Evolutionary conservation across 1,140 invertebrate genomes (phyloP).

Genomic region (Plectrocnemia conspersa): DNA sequence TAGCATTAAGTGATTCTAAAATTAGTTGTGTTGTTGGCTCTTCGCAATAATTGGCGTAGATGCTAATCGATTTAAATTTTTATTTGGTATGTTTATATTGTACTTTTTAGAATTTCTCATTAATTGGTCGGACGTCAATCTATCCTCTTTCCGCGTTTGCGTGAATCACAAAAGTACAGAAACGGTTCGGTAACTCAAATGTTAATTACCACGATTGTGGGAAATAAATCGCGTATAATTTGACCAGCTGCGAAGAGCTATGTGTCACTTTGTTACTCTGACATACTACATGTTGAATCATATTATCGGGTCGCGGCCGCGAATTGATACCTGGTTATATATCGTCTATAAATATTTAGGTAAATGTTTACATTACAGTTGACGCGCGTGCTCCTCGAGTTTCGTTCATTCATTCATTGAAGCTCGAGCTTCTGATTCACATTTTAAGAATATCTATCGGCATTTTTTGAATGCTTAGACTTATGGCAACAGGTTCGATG

Average conservation of each 20-base stretch:
- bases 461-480: background rate
- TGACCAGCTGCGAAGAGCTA: constrained; percentile 9
- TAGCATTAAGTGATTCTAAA: background rate
- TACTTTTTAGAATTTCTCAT: background rate
- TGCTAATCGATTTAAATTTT: background rate
- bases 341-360: background rate
- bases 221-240: constrained; percentile 14
- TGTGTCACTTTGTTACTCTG: constrained; percentile 7
- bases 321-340: background rate
- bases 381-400: background rate
- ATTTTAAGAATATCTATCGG: background rate
- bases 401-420: background rate
- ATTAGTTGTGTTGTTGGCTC: background rate
- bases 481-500: background rate
- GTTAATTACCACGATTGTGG: constrained; percentile 13
- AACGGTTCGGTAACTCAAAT: constrained; percentile 14
- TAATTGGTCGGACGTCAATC: background rate
- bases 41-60: no score
- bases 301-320: background rate
- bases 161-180: constrained; percentile 8
- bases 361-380: background rate
- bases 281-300: constrained; percentile 9
- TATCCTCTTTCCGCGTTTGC: background rate
- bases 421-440: background rate
- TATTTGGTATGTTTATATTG: background rate